These are phyloP conservation scores for Myanophis thanlyinensis DNA, from an alignment of 2,113 vertebrate genomes.

Conservation along the genomic window DNA sequence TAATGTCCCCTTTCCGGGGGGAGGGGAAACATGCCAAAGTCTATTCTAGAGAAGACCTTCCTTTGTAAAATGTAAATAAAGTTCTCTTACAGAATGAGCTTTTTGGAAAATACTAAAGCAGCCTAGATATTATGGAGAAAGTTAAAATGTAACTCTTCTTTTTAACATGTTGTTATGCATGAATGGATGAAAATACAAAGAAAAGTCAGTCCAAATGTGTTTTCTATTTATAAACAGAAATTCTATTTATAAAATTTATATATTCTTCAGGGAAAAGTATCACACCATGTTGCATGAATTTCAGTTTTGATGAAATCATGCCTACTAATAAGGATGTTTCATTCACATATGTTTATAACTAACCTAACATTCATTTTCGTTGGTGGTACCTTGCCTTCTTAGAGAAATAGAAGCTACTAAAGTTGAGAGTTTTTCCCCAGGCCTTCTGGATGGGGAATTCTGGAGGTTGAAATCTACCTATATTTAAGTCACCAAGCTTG, in stretches of 20 bases:
- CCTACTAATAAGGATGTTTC: neutral
- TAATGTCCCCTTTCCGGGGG: neutral
- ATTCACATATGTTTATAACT: neutral
- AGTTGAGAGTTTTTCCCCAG: neutral
- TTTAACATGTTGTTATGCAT: neutral
- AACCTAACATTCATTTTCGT: neutral
- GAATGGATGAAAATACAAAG: neutral
- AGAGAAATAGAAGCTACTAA: neutral
- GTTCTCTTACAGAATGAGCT: neutral
- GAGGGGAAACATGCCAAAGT: neutral
- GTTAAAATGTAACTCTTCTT: neutral
- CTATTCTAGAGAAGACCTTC: neutral
- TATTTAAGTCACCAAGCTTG: neutral
- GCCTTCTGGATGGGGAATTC: neutral
- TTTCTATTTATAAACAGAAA: neutral
- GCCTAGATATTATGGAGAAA: neutral
- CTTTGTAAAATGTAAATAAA: neutral
- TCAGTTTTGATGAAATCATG: neutral
- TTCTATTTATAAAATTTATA: neutral
- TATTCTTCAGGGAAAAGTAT: neutral
- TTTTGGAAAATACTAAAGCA: neutral
- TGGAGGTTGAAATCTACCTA: neutral
- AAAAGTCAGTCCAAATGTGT: neutral
- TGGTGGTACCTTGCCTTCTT: neutral
- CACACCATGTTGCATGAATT: neutral